These are phyloP conservation scores for Probosciger aterrimus DNA, from an alignment of 2,113 vertebrate genomes.

Conservation along the genomic window DNA sequence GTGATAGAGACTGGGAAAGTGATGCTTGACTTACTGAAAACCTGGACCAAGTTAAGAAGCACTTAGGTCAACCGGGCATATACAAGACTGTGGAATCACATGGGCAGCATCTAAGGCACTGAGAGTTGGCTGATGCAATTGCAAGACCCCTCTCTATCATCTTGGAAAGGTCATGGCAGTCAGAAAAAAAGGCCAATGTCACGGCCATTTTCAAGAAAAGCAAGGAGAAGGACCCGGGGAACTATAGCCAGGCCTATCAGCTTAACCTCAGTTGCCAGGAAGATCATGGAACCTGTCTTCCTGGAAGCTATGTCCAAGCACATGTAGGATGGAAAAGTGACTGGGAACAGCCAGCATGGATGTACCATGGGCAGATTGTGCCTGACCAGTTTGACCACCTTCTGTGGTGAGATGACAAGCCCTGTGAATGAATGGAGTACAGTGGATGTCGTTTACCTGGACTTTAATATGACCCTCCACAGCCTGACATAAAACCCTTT, in stretches of 20 bases:
- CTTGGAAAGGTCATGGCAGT: background rate
- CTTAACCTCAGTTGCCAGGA: background rate
- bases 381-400: background rate
- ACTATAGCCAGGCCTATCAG: background rate
- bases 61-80: background rate
- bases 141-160: background rate
- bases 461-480: background rate
- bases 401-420: background rate
- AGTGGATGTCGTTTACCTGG: background rate
- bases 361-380: background rate
- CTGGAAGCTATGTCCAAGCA: background rate
- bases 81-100: background rate
- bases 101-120: background rate
- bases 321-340: background rate
- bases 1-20: background rate
- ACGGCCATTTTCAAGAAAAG: background rate
- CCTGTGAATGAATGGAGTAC: background rate
- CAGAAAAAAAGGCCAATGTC: background rate
- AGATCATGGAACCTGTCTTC: background rate
- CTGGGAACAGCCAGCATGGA: background rate
- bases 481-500: background rate
- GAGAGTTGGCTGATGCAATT: background rate
- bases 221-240: background rate
- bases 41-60: background rate
- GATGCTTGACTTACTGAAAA: background rate